A percentile compares a stretch with the other conserved stretches of the same genome.
Evolutionary conservation across 2,797 vertebrate genomes (phyloP).

Genomic region (Babyrousa celebensis): DNA sequence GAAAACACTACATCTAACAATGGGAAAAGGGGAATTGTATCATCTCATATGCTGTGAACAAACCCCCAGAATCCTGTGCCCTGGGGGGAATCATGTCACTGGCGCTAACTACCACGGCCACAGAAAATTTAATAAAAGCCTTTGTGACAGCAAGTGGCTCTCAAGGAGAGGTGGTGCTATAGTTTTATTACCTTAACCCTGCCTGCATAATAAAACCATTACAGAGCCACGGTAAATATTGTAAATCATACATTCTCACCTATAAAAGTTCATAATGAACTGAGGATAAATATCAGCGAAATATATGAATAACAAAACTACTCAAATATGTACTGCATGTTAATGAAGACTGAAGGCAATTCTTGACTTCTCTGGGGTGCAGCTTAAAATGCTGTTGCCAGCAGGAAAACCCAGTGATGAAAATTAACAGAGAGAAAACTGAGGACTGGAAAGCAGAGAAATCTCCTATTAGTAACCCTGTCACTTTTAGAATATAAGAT

Average conservation of each 20-base stretch:
- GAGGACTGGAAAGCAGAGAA: not conserved
- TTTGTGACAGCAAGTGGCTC: slow-evolving; percentile 58
- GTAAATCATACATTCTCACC: slow-evolving; percentile 69
- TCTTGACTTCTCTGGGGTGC: slow-evolving; percentile 40
- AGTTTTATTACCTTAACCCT: slow-evolving; percentile 76
- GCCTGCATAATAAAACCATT: slow-evolving; percentile 79
- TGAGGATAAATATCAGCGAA: slow-evolving; percentile 73
- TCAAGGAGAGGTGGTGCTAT: slow-evolving; percentile 78
- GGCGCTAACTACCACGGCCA: slow-evolving; percentile 25
- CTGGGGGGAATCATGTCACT: slow-evolving; percentile 32
- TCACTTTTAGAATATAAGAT: not conserved
- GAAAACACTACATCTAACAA: slow-evolving; percentile 17
- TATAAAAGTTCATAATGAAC: slow-evolving; percentile 82
- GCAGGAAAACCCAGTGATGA: not conserved
- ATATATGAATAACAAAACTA: slow-evolving; percentile 78
- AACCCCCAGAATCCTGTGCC: slow-evolving; percentile 19
- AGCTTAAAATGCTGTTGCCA: slow-evolving; percentile 11
- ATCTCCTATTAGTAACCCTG: not conserved
- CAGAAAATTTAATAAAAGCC: slow-evolving; percentile 78
- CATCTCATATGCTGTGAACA: not conserved
- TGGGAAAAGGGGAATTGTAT: not conserved
- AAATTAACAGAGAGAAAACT: slow-evolving; percentile 24
- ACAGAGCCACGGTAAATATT: slow-evolving; percentile 75
- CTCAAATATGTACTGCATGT: slow-evolving; percentile 22
- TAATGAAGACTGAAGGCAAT: slow-evolving; percentile 66